Evolutionary conservation across 2,888 invertebrate species (phyloP).

Genomic region (Phengaris alcon): DNA sequence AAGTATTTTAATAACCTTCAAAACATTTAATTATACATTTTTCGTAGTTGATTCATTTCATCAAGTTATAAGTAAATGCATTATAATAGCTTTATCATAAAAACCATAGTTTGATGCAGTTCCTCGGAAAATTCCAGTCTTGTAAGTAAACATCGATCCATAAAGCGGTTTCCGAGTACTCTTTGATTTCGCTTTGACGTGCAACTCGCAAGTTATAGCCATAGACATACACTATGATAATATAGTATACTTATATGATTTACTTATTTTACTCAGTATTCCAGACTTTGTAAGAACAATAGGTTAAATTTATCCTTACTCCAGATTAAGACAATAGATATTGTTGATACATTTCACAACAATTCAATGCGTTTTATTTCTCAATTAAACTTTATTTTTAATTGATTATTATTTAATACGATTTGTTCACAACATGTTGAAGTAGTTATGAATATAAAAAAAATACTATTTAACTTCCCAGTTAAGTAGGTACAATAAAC

Average conservation of each 20-base stretch:
- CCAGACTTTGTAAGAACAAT: constrained; percentile 22
- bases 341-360: constrained; percentile 2
- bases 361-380: not conserved
- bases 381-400: not conserved
- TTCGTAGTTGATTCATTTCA: not conserved
- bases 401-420: no score
- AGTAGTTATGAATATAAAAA: no score
- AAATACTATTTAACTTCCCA: no score
- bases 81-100: not conserved
- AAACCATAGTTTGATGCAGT: constrained; percentile 7
- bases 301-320: constrained; percentile 18
- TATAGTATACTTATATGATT: not conserved
- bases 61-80: not conserved
- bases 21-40: not conserved
- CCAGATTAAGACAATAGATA: constrained; percentile 18
- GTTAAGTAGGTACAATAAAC: no score
- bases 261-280: not conserved
- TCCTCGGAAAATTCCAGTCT: constrained; percentile 15
- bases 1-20: not conserved
- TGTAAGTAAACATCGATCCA: constrained; percentile 19
- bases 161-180: constrained; percentile 16
- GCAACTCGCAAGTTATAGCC: constrained; percentile 4
- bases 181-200: constrained; percentile 18
- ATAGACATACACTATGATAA: not conserved
- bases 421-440: no score